Evolutionary conservation across 2,888 invertebrate genomes (phyloP).

Genomic region (Cataglyphis livida): DNA sequence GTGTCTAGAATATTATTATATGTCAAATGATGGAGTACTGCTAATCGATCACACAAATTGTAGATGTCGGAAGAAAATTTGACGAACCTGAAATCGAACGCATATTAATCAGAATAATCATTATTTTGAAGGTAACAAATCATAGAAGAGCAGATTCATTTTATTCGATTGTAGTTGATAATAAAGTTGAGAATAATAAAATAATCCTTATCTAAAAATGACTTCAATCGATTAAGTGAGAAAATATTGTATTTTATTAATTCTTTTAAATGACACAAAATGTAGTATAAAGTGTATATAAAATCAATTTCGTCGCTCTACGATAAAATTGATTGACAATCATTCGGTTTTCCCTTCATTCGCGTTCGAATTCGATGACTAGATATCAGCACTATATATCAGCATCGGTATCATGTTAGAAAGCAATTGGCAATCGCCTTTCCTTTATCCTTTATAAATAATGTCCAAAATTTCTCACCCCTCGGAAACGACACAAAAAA

Average conservation of each 20-base stretch:
- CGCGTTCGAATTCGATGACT: slow-evolving; percentile 29
- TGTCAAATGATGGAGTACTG: not conserved
- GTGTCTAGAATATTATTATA: slow-evolving; percentile 46
- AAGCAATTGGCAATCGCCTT: not conserved
- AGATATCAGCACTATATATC: slow-evolving; percentile 7
- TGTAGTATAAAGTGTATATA: not conserved
- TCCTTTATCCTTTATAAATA: not conserved
- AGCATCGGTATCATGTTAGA: slow-evolving; percentile 2
- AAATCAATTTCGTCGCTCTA: slow-evolving; percentile 7
- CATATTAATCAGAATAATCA: slow-evolving; percentile 14
- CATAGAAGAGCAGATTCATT: not conserved
- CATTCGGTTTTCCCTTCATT: not conserved
- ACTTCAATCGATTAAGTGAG: slow-evolving; percentile 17
- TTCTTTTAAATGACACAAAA: slow-evolving; percentile 10
- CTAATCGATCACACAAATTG: not conserved
- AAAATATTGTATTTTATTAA: slow-evolving; percentile 47
- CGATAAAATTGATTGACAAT: not conserved
- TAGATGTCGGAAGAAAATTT: slow-evolving; percentile 12
- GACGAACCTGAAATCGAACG: slow-evolving; percentile 64
- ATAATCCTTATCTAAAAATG: not conserved
- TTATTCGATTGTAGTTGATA: not conserved
- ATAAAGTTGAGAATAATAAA: not conserved
- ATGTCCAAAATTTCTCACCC: not conserved
- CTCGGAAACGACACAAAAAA: not conserved
- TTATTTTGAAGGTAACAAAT: not conserved